Percentiles rank a stretch among this genome's conserved stretches.
Conservation (phyloP, 2,797 vertebrate species). For the Pelobates cultripes region DNA sequence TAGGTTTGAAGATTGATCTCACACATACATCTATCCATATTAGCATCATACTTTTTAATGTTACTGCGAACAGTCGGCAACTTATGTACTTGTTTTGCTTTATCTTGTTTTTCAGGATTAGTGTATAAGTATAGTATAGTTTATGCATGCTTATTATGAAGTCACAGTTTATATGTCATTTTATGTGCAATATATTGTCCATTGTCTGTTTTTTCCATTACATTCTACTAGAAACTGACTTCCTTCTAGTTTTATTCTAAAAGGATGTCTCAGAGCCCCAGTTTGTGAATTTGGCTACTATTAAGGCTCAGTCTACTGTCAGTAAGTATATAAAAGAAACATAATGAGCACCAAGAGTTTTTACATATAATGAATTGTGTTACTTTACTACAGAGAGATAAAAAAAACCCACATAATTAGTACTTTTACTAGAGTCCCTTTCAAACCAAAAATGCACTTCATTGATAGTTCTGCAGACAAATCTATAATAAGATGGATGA, state of each 20-base stretch:
- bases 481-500: background rate
- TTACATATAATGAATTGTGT: background rate
- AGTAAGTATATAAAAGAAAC: background rate
- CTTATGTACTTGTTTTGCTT: background rate
- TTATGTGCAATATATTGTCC: background rate
- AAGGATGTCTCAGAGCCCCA: background rate
- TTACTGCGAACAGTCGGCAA: background rate
- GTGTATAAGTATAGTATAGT: background rate
- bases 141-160: background rate
- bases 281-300: background rate
- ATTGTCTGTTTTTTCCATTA: background rate
- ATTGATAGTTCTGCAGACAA: background rate
- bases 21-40: background rate
- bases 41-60: background rate
- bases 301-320: background rate
- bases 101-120: background rate
- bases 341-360: background rate
- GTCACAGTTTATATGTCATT: background rate
- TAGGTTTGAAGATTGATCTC: background rate
- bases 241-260: background rate
- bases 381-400: background rate
- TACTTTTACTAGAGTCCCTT: background rate
- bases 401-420: background rate
- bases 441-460: background rate
- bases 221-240: background rate